A percentile compares a stretch with the other conserved stretches of the same genome.
phyloP scores from a whole-genome alignment of 2,113 vertebrate species.

The Agapornis roseicollis region DNA sequence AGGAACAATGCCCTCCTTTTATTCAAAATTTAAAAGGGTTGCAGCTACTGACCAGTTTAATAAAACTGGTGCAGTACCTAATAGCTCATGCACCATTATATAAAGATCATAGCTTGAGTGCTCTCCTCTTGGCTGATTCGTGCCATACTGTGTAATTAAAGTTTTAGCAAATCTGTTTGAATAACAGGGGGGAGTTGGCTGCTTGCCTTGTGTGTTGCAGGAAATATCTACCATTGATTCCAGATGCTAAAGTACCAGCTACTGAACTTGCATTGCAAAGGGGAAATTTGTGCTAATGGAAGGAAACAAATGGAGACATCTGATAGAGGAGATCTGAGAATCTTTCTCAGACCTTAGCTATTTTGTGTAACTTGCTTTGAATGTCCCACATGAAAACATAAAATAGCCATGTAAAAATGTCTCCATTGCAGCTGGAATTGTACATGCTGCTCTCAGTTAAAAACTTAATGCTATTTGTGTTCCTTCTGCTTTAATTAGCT shows the following conservation, averaged over 20 bases:
- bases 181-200: slow-evolving; percentile 46
- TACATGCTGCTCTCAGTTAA: background rate
- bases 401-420: background rate
- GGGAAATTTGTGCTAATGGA: slow-evolving; percentile 66
- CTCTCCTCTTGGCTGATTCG: background rate
- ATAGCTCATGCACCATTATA: background rate
- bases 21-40: background rate
- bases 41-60: background rate
- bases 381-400: background rate
- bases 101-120: background rate
- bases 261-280: slow-evolving; percentile 49
- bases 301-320: slow-evolving; percentile 63
- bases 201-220: slow-evolving; percentile 43
- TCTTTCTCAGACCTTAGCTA: background rate
- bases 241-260: slow-evolving; percentile 53
- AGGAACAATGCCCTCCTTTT: background rate
- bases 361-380: background rate
- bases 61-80: background rate
- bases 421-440: background rate
- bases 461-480: background rate
- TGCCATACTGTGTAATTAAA: background rate
- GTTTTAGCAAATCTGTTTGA: slow-evolving; percentile 19
- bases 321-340: slow-evolving; percentile 62
- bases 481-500: background rate
- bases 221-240: slow-evolving; percentile 58